Evolutionary conservation across 2,888 invertebrate species (phyloP).

Genomic region (Kryphioiulus occultus): DNA sequence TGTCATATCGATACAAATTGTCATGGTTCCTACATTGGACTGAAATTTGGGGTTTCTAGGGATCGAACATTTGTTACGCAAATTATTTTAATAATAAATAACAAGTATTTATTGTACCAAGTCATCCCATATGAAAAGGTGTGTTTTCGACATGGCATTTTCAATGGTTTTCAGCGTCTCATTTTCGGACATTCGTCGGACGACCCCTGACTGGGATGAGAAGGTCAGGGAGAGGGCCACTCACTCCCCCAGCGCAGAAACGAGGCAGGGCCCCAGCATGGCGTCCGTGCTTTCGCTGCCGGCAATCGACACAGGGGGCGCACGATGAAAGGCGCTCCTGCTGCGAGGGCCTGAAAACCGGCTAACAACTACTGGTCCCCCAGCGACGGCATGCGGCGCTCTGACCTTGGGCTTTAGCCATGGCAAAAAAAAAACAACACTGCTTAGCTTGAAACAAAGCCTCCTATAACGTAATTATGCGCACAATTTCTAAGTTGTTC

Average conservation of each 20-base stretch:
- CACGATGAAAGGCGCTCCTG: conserved; percentile 33
- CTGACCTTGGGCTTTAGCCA: conserved; percentile 35
- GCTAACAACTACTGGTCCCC: conserved; percentile 36
- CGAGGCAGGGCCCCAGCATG: conserved; percentile 27
- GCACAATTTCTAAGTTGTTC: conserved; percentile 34
- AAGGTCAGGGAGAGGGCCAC: conserved; percentile 20
- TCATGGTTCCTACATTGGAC: too few relatives aligned
- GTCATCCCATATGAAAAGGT: too few relatives aligned
- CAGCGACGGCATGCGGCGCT: background rate
- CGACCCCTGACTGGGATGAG: conserved; percentile 40
- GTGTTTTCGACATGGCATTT: too few relatives aligned
- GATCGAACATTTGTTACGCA: too few relatives aligned
- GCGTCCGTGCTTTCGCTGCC: conserved; percentile 9
- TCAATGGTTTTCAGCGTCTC: background rate
- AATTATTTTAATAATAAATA: too few relatives aligned
- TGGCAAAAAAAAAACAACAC: background rate
- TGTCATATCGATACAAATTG: too few relatives aligned
- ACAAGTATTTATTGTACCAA: too few relatives aligned
- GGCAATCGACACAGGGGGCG: conserved; percentile 33
- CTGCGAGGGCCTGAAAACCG: conserved; percentile 35
- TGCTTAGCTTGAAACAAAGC: conserved; percentile 37
- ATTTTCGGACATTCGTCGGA: background rate
- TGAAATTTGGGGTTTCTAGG: too few relatives aligned
- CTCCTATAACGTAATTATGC: conserved; percentile 34
- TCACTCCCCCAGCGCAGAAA: background rate